Evolutionary conservation across 2,113 vertebrate species (phyloP).

Genomic region (Neolamprologus cancellatus): DNA sequence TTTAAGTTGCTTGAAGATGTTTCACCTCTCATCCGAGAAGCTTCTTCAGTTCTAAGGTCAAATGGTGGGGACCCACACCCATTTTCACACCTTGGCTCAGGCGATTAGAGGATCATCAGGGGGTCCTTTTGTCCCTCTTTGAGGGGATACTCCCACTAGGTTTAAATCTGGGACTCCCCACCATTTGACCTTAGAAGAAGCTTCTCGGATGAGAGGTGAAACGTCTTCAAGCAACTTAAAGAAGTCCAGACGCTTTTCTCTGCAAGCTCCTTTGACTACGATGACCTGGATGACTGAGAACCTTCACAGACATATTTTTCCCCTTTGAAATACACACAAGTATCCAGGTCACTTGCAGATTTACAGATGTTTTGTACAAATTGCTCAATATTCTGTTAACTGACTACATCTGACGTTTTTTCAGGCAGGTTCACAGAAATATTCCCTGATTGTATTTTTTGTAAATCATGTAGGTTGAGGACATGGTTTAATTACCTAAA

Average conservation of each 20-base stretch:
- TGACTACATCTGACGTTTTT: background rate
- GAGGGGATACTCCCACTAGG: background rate
- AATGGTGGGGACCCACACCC: background rate
- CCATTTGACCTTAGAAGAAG: background rate
- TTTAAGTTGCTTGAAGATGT: background rate
- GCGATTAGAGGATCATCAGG: background rate
- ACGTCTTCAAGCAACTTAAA: background rate
- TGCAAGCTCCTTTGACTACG: background rate
- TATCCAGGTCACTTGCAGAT: background rate
- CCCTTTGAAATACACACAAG: background rate
- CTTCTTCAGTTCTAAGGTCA: background rate
- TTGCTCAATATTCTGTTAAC: background rate
- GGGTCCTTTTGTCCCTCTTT: background rate
- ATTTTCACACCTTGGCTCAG: background rate
- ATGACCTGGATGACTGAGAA: background rate
- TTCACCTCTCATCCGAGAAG: background rate
- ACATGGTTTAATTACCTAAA: background rate
- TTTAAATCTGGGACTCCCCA: rapidly evolving
- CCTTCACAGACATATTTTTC: background rate
- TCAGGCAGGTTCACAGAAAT: background rate
- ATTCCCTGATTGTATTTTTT: background rate
- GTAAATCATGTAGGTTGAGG: background rate
- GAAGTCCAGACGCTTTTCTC: background rate
- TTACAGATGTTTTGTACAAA: background rate
- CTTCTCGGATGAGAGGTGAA: background rate